These are phyloP conservation scores for Epinotia brunnichana DNA, from an alignment of 2,888 invertebrate species.

Conservation along the genomic window DNA sequence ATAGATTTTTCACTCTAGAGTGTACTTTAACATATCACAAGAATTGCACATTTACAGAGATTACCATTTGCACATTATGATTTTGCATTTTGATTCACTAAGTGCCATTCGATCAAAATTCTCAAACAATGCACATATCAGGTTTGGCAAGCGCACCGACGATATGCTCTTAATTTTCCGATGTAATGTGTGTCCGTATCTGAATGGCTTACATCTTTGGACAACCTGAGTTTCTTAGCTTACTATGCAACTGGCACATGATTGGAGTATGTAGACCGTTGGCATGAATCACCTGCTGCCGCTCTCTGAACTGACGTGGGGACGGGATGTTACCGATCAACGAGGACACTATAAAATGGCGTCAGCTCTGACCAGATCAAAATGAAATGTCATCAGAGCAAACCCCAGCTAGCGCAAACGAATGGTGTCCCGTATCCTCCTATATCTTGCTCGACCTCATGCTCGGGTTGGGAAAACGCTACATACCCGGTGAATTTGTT, in stretches of 20 bases:
- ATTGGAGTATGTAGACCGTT: conserved; percentile 41
- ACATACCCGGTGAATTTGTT: neutral
- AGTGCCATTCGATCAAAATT: neutral
- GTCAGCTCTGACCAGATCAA: conserved; percentile 5
- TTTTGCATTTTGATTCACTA: conserved; percentile 9
- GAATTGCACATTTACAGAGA: neutral
- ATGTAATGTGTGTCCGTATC: conserved; percentile 35
- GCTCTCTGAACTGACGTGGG: conserved; percentile 33
- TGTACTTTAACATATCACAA: neutral
- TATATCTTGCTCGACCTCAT: neutral
- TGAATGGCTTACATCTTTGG: conserved; percentile 44
- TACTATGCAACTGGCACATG: conserved; percentile 42
- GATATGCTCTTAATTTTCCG: conserved; percentile 31
- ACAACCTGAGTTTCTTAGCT: conserved; percentile 43
- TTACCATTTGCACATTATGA: neutral
- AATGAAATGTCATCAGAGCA: neutral
- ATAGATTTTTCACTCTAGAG: neutral
- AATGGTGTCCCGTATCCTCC: neutral
- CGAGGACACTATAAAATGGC: neutral
- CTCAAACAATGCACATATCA: conserved; percentile 21
- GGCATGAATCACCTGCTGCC: conserved; percentile 42
- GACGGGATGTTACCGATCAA: conserved; percentile 10
- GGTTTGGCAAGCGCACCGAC: conserved; percentile 24
- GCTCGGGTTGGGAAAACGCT: neutral
- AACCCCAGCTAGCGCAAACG: neutral